phyloP scores from a whole-genome alignment of 2,797 vertebrate species.

The Brotula barbata region DNA sequence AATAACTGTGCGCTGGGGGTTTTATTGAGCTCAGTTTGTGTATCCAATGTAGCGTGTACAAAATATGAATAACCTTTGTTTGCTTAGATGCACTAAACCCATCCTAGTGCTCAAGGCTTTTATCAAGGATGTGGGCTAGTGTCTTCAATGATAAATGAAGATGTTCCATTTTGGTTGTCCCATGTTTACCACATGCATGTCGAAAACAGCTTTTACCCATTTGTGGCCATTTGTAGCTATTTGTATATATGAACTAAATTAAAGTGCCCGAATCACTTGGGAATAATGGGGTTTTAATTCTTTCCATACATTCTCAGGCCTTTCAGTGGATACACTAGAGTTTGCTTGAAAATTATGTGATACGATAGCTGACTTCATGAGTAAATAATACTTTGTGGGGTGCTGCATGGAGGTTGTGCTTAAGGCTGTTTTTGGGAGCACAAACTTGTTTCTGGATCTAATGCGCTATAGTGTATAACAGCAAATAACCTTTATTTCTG shows the following conservation, averaged over 20 bases:
- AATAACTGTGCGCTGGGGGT: slow-evolving; percentile 24
- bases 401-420: slow-evolving; percentile 22
- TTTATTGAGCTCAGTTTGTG: slow-evolving; percentile 17
- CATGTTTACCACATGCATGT: background rate
- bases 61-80: slow-evolving; percentile 25
- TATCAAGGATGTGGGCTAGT: slow-evolving; percentile 8
- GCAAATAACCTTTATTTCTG: slow-evolving; percentile 57
- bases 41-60: slow-evolving; percentile 2
- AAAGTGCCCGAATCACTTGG: no score
- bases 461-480: slow-evolving; percentile 60
- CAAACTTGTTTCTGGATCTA: slow-evolving; percentile 60
- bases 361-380: slow-evolving; percentile 44
- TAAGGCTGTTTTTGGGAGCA: slow-evolving; percentile 42
- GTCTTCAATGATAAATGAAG: slow-evolving; percentile 19
- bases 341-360: slow-evolving; percentile 27
- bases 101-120: slow-evolving; percentile 7
- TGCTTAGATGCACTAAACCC: slow-evolving; percentile 6
- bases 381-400: slow-evolving; percentile 51
- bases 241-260: no score
- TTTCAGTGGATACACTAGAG: slow-evolving; percentile 14
- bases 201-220: no score
- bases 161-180: background rate
- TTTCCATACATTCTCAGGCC: slow-evolving; percentile 12
- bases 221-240: no score
- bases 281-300: slow-evolving; percentile 13